Evolutionary conservation across 1,140 invertebrate species (phyloP), one percentile per base, ranked within the genome.

Genomic region (Drosophila quadrilineata): DNA sequence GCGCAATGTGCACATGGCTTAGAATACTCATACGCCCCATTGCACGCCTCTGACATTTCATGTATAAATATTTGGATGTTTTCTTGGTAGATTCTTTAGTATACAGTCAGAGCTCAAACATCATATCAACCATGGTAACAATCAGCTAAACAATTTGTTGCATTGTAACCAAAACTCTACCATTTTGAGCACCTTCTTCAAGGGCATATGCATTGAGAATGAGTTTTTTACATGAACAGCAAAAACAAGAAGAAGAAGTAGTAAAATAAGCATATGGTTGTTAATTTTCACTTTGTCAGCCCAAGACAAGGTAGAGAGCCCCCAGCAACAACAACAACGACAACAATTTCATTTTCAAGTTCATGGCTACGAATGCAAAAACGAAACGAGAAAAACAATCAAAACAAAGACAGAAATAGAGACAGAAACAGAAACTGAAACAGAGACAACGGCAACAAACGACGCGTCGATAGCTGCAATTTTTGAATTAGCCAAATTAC

Each of bases 401-500:
- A 12, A 22, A 52, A 4, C 35, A 49, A 6, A 10, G 19, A 35
- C 24, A 64, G 41, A 40, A 62, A 57, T 46, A 71, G n/a, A n/a
- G n/a, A n/a, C n/a, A n/a, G n/a, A n/a, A n/a, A n/a, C n/a, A n/a
- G n/a, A n/a, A n/a, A n/a, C n/a, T n/a, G n/a, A n/a, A n/a, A n/a
- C n/a, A n/a, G n/a, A n/a, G n/a, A n/a, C n/a, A 62, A n/a, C 29
- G n/a, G n/a, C 33, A 35, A 14, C 33, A 33, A 52, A 43, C 48
- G 70, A 36, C 75, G 49, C 58, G 58, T 63, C 50, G 63, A 82
- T 60, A 64, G 68, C 77, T 67, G 77, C 77, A 82, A 82, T 82
- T 82, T 82, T 64, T 73, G 76, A 84, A 84, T 82, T 82, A 82
- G 76, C 76, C 73, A 82, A 82, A 82, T 82, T 84, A 82, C 77